Evolutionary conservation across 2,113 vertebrate species (phyloP).

Genomic region (Pterophyllum scalare): DNA sequence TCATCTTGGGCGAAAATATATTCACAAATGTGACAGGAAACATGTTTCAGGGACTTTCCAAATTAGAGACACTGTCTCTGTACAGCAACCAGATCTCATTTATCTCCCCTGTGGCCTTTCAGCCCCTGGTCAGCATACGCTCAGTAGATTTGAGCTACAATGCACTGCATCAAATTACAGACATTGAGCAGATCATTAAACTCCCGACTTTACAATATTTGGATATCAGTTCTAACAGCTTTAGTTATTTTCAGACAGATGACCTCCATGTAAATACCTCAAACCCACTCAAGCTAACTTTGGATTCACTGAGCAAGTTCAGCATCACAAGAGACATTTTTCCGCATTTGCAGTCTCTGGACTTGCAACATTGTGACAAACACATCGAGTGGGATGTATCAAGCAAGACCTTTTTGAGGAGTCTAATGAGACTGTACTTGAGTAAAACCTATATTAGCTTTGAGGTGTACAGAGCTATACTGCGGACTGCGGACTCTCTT

Average conservation of each 20-base stretch:
- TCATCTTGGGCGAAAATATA: rapidly evolving
- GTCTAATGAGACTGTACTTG: neutral
- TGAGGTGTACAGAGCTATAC: neutral
- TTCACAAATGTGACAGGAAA: slow-evolving; percentile 13
- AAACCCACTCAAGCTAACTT: neutral
- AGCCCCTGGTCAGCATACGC: neutral
- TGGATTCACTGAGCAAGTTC: neutral
- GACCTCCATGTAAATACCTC: slow-evolving; percentile 9
- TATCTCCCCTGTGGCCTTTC: neutral
- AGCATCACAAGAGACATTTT: slow-evolving; percentile 36
- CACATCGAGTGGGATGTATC: neutral
- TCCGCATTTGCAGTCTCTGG: slow-evolving; percentile 18
- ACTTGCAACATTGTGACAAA: neutral
- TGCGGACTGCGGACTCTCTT: slow-evolving; percentile 28
- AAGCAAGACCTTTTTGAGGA: slow-evolving; percentile 15
- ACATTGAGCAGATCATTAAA: slow-evolving; percentile 16
- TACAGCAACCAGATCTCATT: neutral
- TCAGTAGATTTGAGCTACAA: neutral
- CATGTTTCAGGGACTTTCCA: slow-evolving; percentile 50
- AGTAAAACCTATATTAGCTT: neutral
- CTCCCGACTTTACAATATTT: neutral
- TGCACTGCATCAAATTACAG: neutral
- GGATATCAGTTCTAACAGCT: rapidly evolving
- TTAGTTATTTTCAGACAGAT: neutral
- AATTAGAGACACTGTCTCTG: slow-evolving; percentile 4